Evolutionary conservation across 2,113 vertebrate species (phyloP), one percentile per base, ranked within the genome.

Genomic region (Lanius collurio): DNA sequence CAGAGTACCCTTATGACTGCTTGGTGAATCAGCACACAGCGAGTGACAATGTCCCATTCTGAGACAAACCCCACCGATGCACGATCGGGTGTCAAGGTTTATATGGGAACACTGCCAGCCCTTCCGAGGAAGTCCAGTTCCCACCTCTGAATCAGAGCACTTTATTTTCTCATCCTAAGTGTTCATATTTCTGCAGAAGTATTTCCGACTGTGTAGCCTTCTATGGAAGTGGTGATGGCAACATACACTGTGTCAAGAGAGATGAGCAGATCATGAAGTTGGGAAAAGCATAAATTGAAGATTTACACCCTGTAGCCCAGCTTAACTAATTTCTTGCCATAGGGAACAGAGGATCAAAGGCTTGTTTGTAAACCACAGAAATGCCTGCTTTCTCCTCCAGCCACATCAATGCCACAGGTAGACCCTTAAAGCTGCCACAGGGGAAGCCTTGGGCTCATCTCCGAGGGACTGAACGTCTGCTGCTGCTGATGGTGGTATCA

Each of bases 21-120:
- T 57, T 30, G 44, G 27, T 83, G 41, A 68, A 68, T 60, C 23
- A 1, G 2, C 31, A 50, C 15, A 15, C 13, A 49, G 55, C 0
- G 2, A 33, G 55, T 44, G 49, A 26, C 2, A 2, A 2, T 23
- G 39, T 20, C 56, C 39, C 1, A 1, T 19, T 46, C 77, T 37
- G 50, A 64, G 64, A 44, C 1, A 4, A 33, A 47, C 14, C 13
- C 80, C 27, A 26, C 7, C 1, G 11, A 19, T 0, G 0, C 52
- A 33, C 0, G 0, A 67, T 46, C 23, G 3, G 1, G 60, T 0
- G 1, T 7, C 0, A 0, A 65, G 50, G 31, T 70, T 62, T 15
- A 13, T 31, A 7, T 42, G 39, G 44, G 39, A 92, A 57, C 1
- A 1, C 39, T 53, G 37, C 6, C 15, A n/a, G 37, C 35, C 60